Conservation (phyloP, 2,797 vertebrate species). For the Sparus aurata region DNA sequence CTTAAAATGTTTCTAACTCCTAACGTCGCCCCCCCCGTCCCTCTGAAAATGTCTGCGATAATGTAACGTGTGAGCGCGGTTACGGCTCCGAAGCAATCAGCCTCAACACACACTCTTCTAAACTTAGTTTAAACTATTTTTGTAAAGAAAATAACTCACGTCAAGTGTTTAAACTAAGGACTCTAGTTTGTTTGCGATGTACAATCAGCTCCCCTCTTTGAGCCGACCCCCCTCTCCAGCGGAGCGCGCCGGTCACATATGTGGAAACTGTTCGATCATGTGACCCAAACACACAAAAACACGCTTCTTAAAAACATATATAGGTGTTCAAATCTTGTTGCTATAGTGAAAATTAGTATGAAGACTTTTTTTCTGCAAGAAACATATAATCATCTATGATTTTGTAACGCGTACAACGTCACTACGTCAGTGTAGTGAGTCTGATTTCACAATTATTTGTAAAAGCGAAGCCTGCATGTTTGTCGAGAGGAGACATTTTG, state of each 20-base stretch:
- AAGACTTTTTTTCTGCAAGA: background rate
- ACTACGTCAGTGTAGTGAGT: background rate
- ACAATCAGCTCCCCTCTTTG: conserved; percentile 89
- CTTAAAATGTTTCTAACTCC: conserved; percentile 68
- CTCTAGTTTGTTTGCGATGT: conserved; percentile 86
- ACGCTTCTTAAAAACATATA: too few relatives aligned
- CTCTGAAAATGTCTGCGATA: conserved; percentile 64
- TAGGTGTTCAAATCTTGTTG: background rate
- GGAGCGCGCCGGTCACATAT: conserved; percentile 41
- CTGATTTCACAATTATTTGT: background rate
- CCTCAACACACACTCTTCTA: conserved; percentile 76
- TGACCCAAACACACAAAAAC: too few relatives aligned
- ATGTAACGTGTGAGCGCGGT: conserved; percentile 33
- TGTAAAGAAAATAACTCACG: conserved; percentile 78
- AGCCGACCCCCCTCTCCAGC: background rate
- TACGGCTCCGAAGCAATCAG: conserved; percentile 60
- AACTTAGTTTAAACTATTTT: conserved; percentile 81
- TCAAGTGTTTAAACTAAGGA: conserved; percentile 45
- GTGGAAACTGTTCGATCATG: background rate
- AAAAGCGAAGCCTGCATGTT: background rate
- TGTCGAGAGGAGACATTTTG: background rate
- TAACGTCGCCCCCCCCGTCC: conserved; percentile 6
- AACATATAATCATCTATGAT: background rate
- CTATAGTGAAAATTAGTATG: background rate
- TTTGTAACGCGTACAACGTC: background rate